Evolutionary conservation across 2,113 vertebrate species (phyloP).

Genomic region (Antennarius striatus): DNA sequence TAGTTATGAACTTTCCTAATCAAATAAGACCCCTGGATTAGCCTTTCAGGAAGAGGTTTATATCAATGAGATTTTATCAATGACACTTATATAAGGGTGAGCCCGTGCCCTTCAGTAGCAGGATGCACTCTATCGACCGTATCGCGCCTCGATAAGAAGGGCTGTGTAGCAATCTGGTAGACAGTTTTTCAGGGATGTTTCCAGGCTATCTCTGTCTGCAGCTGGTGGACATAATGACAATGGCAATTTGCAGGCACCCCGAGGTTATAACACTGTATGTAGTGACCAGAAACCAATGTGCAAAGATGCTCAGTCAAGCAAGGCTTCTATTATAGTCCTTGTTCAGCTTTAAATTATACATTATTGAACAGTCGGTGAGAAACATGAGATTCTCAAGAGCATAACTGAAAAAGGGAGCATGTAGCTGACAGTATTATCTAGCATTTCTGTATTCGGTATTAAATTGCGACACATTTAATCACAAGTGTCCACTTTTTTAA

Average conservation of each 20-base stretch:
- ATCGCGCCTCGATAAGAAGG: not conserved
- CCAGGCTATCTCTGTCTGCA: not conserved
- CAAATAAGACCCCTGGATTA: not conserved
- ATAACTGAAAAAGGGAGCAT: too few relatives aligned
- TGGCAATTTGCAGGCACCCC: not conserved
- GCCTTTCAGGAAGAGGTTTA: not conserved
- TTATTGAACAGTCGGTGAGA: not conserved
- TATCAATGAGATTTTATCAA: not conserved
- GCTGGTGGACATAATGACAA: slow-evolving; percentile 3
- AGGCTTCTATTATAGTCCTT: not conserved
- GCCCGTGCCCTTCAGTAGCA: slow-evolving; percentile 7
- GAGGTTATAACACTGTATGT: not conserved
- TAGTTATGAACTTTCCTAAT: not conserved
- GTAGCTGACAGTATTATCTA: too few relatives aligned
- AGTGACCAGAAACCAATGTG: not conserved
- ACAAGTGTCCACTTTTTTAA: too few relatives aligned
- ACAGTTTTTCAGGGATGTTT: not conserved
- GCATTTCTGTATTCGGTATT: too few relatives aligned
- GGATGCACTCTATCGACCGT: not conserved
- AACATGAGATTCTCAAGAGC: not conserved
- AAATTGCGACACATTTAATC: too few relatives aligned
- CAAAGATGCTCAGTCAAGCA: not conserved
- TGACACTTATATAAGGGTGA: not conserved
- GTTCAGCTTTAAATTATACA: not conserved
- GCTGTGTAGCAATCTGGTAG: not conserved